phyloP scores from a whole-genome alignment of 2,888 invertebrate species.

The Lordiphosa andalusiaca region DNA sequence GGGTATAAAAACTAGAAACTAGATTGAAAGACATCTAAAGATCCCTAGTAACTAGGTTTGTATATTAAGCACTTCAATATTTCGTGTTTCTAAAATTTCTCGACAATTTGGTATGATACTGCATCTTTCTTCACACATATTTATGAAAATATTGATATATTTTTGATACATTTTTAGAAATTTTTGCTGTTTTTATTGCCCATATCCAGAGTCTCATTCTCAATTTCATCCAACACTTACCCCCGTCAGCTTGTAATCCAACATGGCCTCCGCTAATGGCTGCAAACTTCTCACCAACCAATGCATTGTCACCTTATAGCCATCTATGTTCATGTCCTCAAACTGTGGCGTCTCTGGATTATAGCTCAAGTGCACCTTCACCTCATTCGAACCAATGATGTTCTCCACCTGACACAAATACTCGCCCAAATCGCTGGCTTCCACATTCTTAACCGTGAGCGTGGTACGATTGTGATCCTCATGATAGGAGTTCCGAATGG shows the following conservation, averaged over 20 bases:
- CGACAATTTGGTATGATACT: too few species aligned
- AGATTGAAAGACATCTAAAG: too few species aligned
- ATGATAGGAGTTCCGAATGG: slow-evolving; percentile 80
- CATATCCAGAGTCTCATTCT: too few species aligned
- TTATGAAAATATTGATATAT: too few species aligned
- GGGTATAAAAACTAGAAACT: too few species aligned
- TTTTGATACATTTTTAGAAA: too few species aligned
- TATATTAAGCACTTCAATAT: too few species aligned
- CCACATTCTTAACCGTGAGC: slow-evolving; percentile 85
- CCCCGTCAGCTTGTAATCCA: slow-evolving; percentile 76
- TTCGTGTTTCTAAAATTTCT: too few species aligned
- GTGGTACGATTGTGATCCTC: slow-evolving; percentile 81
- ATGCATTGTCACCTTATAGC: slow-evolving; percentile 68
- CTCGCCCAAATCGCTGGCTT: slow-evolving; percentile 85
- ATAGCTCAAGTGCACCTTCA: slow-evolving; percentile 67
- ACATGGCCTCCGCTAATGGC: slow-evolving; percentile 76
- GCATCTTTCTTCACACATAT: too few species aligned
- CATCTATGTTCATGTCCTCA: slow-evolving; percentile 67
- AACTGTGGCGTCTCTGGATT: slow-evolving; percentile 78
- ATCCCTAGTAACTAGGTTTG: too few species aligned
- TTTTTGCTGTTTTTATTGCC: too few species aligned
- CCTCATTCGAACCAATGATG: slow-evolving; percentile 69
- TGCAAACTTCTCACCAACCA: slow-evolving; percentile 78
- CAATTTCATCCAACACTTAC: slow-evolving; percentile 48
- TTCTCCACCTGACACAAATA: slow-evolving; percentile 86